A percentile compares a stretch with the other conserved stretches of the same genome.
Evolutionary conservation across 2,888 invertebrate species (phyloP).

Genomic region (Linyphia triangularis): DNA sequence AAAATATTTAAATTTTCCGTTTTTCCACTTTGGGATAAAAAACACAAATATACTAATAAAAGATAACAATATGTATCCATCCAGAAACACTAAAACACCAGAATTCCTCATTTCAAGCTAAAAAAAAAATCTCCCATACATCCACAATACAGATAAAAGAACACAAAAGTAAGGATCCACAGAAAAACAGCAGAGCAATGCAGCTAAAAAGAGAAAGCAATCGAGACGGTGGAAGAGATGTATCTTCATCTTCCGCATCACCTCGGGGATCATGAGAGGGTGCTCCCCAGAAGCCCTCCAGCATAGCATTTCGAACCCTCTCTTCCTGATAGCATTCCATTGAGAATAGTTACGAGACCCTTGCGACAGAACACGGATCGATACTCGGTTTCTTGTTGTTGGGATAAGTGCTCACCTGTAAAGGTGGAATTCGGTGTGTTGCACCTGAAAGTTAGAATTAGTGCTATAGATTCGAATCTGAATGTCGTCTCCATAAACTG

Average conservation of each 20-base stretch:
- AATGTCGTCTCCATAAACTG: too few species aligned
- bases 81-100: not conserved
- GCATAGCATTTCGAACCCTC: conserved; percentile 23
- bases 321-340: conserved; percentile 6
- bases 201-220: conserved; percentile 42
- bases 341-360: conserved; percentile 11
- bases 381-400: not conserved
- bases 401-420: too few species aligned
- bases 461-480: too few species aligned
- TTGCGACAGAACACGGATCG: conserved; percentile 9
- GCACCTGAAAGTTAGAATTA: not conserved
- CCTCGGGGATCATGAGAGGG: conserved; percentile 67
- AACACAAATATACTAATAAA: too few species aligned
- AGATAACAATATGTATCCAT: not conserved
- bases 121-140: not conserved
- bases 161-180: not conserved
- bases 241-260: conserved; percentile 69
- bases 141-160: not conserved
- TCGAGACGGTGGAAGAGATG: conserved; percentile 42
- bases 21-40: too few species aligned
- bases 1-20: too few species aligned
- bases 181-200: conserved; percentile 7
- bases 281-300: conserved; percentile 44
- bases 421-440: too few species aligned
- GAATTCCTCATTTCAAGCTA: not conserved